Base-by-base conservation (phyloP, 2,113 vertebrate genomes). In the Antechinus flavipes region DNA sequence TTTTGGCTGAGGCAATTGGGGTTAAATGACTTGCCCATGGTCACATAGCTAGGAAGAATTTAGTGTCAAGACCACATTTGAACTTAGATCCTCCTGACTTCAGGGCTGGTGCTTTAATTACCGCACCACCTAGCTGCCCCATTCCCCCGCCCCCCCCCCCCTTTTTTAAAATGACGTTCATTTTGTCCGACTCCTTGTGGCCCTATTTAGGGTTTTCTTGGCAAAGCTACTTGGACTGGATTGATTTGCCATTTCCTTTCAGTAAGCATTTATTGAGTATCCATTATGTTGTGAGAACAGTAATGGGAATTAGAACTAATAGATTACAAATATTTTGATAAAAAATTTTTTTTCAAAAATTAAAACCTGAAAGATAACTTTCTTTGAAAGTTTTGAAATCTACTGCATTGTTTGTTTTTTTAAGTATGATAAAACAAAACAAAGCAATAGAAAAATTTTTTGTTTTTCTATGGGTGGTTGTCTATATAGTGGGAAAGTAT, bases 311-410 rank as follows among this genome's bases (percentile, higher is more conserved):
- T 19, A 76, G n/a, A 76, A n/a, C 16, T 76, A 19, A 22, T 42
- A 84, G 35, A 23, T 42, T 8, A 8, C 16, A 84, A 58, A 76
- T 22, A 23, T 84, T n/a, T 92, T 93, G 53, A 58, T 90, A 76
- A 12, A 91, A 53, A 93, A 93, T 53, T 23, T 7, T n/a, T 94
- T 23, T 96, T 90, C 76, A 55, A 90, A 95, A 96, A 93, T 93
- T 56, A 56, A 91, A 93, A 53, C 16, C n/a, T 52, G 46, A n/a
- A 91, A 95, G 90, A 61, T 84, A 90, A 61, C 53, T n/a, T n/a
- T n/a, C n/a, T n/a, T n/a, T n/a, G n/a, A 50, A 91, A 52, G 26
- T 68, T 97, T 42, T 93, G 50, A n/a, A 93, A 93, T 91, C 26
- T 54, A 91, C 3, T 42, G n/a, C 16, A 14, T 49, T 49, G 22